Percentiles rank a stretch among this genome's conserved stretches.
phyloP scores from a whole-genome alignment of 2,113 vertebrate species.

The Pelmatolapia mariae region DNA sequence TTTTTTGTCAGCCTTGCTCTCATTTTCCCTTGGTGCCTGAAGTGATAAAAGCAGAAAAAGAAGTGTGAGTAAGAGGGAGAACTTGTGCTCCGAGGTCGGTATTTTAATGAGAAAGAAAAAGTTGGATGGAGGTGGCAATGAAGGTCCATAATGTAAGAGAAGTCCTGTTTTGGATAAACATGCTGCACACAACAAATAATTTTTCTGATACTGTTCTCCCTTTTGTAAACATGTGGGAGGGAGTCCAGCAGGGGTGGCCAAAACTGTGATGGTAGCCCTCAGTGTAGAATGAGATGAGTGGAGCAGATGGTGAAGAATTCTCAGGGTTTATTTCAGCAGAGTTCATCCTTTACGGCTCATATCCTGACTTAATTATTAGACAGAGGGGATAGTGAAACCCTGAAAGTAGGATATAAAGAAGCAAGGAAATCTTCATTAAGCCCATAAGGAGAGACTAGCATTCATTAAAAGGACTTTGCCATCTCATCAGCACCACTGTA shows the following conservation, averaged over 20 bases:
- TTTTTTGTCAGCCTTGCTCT: constrained; percentile 33
- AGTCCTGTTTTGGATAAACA: neutral
- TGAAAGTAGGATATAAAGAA: constrained; percentile 59
- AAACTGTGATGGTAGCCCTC: constrained; percentile 9
- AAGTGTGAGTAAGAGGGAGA: neutral
- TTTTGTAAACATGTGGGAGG: constrained; percentile 30
- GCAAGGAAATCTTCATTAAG: constrained; percentile 59
- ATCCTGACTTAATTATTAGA: constrained; percentile 69
- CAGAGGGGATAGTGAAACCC: constrained; percentile 58
- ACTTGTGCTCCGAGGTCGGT: neutral
- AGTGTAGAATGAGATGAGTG: constrained; percentile 2
- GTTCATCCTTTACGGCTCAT: constrained; percentile 68
- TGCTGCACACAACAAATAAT: neutral
- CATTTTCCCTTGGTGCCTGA: neutral
- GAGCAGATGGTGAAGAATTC: constrained; percentile 64
- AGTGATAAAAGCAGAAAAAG: constrained; percentile 1
- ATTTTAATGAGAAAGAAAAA: neutral
- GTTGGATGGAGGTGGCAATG: neutral
- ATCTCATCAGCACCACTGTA: neutral
- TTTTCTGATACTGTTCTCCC: neutral
- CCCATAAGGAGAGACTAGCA: constrained; percentile 23
- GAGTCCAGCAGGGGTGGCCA: constrained; percentile 1
- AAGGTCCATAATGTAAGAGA: neutral
- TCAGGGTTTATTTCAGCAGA: constrained; percentile 61
- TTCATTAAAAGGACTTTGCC: constrained; percentile 38